Percentiles rank a stretch among this genome's conserved stretches.
These are phyloP conservation scores for Listronotus oregonensis DNA, from an alignment of 1,140 invertebrate species.

Conservation along the genomic window DNA sequence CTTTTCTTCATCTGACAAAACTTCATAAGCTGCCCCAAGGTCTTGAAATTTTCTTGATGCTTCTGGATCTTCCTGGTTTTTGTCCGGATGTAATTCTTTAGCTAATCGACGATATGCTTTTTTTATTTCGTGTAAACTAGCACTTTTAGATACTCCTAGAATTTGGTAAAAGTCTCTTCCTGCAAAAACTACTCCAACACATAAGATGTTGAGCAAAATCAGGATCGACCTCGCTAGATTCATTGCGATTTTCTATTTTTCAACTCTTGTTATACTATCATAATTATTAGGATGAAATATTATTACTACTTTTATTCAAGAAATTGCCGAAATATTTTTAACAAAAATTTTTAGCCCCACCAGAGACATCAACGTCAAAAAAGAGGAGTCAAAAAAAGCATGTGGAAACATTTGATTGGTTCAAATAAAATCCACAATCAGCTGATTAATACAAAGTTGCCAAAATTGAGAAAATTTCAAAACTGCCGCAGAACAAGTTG, in stretches of 20 bases:
- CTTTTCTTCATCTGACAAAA: constrained; percentile 90
- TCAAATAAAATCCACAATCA: constrained; percentile 11
- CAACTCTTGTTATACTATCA: constrained; percentile 3
- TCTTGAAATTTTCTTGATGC: constrained; percentile 95
- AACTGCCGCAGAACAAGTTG: too few relatives aligned
- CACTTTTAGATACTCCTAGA: constrained; percentile 80
- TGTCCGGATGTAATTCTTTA: constrained; percentile 98
- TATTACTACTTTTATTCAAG: constrained; percentile 23
- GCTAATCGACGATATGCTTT: constrained; percentile 95
- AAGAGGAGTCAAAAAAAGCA: constrained; percentile 30
- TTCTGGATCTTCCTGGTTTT: constrained; percentile 93
- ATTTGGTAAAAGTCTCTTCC: constrained; percentile 97
- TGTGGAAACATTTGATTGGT: constrained; percentile 49
- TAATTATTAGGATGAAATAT: background rate
- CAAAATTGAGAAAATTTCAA: too few relatives aligned
- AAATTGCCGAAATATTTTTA: constrained; percentile 7
- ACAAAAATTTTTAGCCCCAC: background rate
- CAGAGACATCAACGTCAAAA: constrained; percentile 22
- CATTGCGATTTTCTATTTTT: constrained; percentile 3
- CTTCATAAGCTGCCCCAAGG: constrained; percentile 95
- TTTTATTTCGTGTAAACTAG: constrained; percentile 93
- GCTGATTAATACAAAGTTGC: background rate
- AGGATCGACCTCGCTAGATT: constrained; percentile 16
- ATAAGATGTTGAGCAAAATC: constrained; percentile 20
- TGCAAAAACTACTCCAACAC: constrained; percentile 44